Conservation (phyloP, 2,113 vertebrate species). For the Sylvicapra grimmia region DNA sequence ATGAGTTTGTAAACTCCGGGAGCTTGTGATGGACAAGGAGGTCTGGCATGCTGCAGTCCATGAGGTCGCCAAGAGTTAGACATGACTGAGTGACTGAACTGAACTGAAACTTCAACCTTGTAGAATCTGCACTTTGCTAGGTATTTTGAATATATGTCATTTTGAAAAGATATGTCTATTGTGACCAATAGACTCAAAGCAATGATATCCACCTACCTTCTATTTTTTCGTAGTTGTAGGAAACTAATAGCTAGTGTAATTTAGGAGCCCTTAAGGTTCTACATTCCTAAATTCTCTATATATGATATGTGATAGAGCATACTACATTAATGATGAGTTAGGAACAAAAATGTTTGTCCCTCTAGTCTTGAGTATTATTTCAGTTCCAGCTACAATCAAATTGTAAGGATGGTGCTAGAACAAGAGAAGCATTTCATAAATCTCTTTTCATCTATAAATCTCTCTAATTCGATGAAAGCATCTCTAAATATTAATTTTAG, state of each 20-base stretch:
- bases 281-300: neutral
- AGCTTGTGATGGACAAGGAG: neutral
- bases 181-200: neutral
- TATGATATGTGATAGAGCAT: neutral
- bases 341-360: neutral
- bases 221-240: neutral
- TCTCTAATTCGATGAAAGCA: neutral
- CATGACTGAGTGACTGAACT: neutral
- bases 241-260: neutral
- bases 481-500: conserved; percentile 29
- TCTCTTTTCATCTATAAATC: neutral
- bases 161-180: neutral
- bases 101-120: neutral
- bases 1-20: neutral
- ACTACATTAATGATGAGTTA: neutral
- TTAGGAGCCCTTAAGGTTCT: neutral
- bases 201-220: neutral
- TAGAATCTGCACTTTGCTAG: neutral
- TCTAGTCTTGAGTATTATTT: neutral
- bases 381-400: neutral
- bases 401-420: neutral
- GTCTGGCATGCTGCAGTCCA: neutral
- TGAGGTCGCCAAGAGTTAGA: neutral
- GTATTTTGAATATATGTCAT: neutral
- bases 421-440: neutral